Conservation (phyloP, 2,797 vertebrate genomes). For the Gorsachius magnificus region DNA sequence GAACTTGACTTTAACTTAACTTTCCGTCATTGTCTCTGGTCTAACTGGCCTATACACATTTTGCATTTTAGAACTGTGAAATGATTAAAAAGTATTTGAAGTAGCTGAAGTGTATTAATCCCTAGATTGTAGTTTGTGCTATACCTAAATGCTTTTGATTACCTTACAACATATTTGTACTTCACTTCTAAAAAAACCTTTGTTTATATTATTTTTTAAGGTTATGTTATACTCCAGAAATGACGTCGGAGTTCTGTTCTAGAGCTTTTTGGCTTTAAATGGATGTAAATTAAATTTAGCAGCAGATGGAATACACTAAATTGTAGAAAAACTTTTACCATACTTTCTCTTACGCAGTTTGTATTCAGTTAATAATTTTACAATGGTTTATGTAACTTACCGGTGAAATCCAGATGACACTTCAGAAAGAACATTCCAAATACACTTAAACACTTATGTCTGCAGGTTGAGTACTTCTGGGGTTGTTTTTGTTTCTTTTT, state of each 20-base stretch:
- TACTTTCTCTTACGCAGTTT: background rate
- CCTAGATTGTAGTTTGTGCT: background rate
- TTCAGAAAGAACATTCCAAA: background rate
- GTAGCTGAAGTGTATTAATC: background rate
- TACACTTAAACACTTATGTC: background rate
- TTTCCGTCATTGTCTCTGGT: background rate
- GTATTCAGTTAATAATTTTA: conserved; percentile 7
- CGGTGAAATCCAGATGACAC: background rate
- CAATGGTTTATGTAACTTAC: background rate
- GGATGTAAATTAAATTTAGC: background rate
- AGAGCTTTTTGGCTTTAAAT: background rate
- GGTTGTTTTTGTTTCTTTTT: background rate
- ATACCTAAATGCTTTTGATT: background rate
- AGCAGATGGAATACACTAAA: background rate
- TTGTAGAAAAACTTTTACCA: background rate
- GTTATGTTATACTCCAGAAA: background rate
- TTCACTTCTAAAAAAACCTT: background rate
- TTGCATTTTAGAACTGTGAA: background rate
- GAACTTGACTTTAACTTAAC: background rate
- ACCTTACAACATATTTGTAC: background rate
- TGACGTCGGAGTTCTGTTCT: background rate
- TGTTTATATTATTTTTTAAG: background rate
- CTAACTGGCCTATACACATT: background rate
- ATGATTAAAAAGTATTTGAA: background rate
- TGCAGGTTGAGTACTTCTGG: background rate